Base-by-base conservation (phyloP, 2,888 invertebrate species). In the Bugula neritina region DNA sequence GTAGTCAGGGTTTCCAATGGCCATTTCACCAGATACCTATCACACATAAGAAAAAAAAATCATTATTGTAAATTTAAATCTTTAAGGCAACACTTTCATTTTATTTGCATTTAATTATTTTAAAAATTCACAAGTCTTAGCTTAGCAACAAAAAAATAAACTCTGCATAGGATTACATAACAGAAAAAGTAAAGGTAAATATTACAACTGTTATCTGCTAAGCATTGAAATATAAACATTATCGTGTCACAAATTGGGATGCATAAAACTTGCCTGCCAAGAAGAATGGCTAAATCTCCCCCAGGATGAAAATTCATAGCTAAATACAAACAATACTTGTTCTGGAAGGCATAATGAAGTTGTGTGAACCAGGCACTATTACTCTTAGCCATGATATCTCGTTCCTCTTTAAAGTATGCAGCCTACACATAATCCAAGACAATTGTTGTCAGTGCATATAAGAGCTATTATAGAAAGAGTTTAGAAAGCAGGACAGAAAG, bases 301-400 rank as follows among this genome's bases (percentile, higher is more conserved):
- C 93, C 93, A 1, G 91, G 90, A 80, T 92, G 89, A 77, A 90
- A 90, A 80, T 94, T 93, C 93, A 93, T 93, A 0, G 93, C 88
- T 73, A 92, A 87, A 82, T 92, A 93, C 31, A 93, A 86, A 79
- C 89, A 88, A 71, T 87, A 88, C 74, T 85, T 86, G 79, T 93
- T 93, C 88, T 93, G 88, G 79, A 93, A 93, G 0, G 93, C 91
- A 86, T 92, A 93, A 80, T 93, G 92, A 34, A 93, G 86, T 71
- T 87, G 87, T 0, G 92, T 91, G 58, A 93, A 86, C 93, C 93
- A 93, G 0, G 89, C 88, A 0, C 90, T 90, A 29, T 85, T 84
- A 21, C 72, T 76, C 52, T 86, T 86, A 0, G 91, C 91, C 87
- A 93, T 90, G 1, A 93, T 92, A 78, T 93, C 91, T 17, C 92